Evolutionary conservation across 1,140 invertebrate species (phyloP).

Genomic region (Helicoverpa armigera): DNA sequence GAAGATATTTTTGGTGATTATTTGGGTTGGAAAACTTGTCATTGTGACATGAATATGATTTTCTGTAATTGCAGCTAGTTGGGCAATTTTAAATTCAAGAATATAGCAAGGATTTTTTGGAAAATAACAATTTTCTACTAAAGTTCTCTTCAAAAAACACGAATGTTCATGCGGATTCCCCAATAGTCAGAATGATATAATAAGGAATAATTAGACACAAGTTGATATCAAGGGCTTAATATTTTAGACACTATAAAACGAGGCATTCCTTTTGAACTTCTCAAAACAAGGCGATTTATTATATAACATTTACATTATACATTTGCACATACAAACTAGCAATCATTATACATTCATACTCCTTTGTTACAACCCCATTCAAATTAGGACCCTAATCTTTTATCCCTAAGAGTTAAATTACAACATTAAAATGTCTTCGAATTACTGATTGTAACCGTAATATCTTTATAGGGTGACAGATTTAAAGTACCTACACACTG

Average conservation of each 20-base stretch:
- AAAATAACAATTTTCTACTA: no score
- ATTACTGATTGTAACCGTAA: conserved; percentile 53
- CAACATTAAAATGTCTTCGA: conserved; percentile 12
- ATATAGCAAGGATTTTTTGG: no score
- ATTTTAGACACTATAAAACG: no score
- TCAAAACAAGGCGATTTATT: no score
- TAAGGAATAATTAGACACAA: not conserved
- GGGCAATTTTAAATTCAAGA: no score
- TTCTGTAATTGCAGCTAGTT: no score
- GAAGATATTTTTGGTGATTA: conserved; percentile 1
- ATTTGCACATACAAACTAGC: not conserved
- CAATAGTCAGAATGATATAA: not conserved
- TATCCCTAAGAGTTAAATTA: conserved; percentile 35
- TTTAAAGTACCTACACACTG: conserved; percentile 37
- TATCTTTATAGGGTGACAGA: conserved; percentile 47
- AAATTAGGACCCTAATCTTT: conserved; percentile 22
- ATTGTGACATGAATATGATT: not conserved
- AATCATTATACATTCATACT: not conserved
- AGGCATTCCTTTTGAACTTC: no score
- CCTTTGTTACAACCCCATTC: not conserved
- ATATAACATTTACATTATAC: not conserved
- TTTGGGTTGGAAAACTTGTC: not conserved
- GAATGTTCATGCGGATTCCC: not conserved
- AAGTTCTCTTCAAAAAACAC: no score
- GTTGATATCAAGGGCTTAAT: not conserved